These are phyloP conservation scores for Sinelater perroti DNA, from an alignment of 2,888 invertebrate genomes.

Conservation along the genomic window DNA sequence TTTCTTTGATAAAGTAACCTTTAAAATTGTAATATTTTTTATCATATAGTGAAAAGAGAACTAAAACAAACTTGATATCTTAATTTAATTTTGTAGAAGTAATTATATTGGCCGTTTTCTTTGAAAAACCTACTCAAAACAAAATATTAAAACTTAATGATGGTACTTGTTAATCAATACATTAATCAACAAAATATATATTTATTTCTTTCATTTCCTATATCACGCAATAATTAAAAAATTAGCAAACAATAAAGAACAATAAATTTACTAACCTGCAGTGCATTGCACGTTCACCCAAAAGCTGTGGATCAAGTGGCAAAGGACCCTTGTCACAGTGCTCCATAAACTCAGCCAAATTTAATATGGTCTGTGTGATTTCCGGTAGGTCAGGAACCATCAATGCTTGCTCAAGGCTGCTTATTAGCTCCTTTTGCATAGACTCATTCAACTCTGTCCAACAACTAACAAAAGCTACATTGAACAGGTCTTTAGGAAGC, in stretches of 20 bases:
- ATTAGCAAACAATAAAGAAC: neutral
- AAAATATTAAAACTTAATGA: too few relatives aligned
- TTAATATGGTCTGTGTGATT: slow-evolving; percentile 94
- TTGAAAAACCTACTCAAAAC: too few relatives aligned
- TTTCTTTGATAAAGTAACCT: too few relatives aligned
- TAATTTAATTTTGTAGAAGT: too few relatives aligned
- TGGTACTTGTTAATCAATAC: too few relatives aligned
- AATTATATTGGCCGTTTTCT: too few relatives aligned
- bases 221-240: too few relatives aligned
- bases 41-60: too few relatives aligned
- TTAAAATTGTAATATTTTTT: too few relatives aligned
- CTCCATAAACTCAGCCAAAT: slow-evolving; percentile 99
- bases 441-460: slow-evolving; percentile 93
- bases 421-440: slow-evolving; percentile 85
- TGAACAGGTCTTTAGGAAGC: slow-evolving; percentile 94
- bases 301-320: slow-evolving; percentile 84
- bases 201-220: too few relatives aligned
- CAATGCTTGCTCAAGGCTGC: slow-evolving; percentile 87
- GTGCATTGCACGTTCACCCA: slow-evolving; percentile 95
- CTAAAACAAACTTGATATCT: too few relatives aligned
- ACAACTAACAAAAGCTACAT: slow-evolving; percentile 98
- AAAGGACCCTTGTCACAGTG: slow-evolving; percentile 97
- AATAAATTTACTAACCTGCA: slow-evolving; percentile 78
- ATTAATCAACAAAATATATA: too few relatives aligned
- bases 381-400: slow-evolving; percentile 94